These are phyloP conservation scores for Epinephelus moara DNA, from an alignment of 2,113 vertebrate genomes.

Conservation along the genomic window DNA sequence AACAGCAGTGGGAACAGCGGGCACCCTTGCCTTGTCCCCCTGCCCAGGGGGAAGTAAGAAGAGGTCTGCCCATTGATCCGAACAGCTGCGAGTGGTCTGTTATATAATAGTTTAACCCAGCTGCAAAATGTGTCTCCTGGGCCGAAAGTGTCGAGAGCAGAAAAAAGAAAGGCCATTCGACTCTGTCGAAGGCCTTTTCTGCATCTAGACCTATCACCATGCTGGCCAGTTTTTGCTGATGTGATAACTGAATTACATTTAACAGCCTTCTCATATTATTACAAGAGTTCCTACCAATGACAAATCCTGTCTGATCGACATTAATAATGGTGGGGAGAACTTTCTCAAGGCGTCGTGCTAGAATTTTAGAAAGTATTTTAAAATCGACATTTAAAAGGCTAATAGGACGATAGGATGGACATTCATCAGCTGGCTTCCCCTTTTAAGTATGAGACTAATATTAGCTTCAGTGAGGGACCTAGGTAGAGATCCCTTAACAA, in stretches of 20 bases:
- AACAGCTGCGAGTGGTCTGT: neutral
- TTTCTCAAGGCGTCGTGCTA: neutral
- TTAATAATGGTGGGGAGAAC: neutral
- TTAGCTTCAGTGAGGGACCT: no score
- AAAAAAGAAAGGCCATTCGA: neutral
- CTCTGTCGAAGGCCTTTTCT: neutral
- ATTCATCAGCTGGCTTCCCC: no score
- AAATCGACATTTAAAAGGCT: neutral
- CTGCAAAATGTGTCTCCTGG: neutral
- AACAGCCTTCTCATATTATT: neutral
- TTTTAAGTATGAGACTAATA: no score
- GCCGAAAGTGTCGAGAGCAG: neutral
- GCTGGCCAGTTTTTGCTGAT: neutral
- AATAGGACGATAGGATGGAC: no score
- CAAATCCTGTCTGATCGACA: neutral
- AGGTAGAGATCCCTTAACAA: no score
- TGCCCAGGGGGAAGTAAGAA: neutral
- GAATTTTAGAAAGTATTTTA: neutral
- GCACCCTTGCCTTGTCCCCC: neutral
- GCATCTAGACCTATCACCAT: neutral
- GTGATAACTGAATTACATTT: neutral
- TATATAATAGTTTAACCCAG: neutral
- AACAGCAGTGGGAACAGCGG: neutral
- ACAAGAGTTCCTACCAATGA: neutral
- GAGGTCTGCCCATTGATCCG: neutral